Evolutionary conservation across 2,113 vertebrate species (phyloP), one percentile per base, ranked within the genome.

Genomic region (Daboia siamensis): DNA sequence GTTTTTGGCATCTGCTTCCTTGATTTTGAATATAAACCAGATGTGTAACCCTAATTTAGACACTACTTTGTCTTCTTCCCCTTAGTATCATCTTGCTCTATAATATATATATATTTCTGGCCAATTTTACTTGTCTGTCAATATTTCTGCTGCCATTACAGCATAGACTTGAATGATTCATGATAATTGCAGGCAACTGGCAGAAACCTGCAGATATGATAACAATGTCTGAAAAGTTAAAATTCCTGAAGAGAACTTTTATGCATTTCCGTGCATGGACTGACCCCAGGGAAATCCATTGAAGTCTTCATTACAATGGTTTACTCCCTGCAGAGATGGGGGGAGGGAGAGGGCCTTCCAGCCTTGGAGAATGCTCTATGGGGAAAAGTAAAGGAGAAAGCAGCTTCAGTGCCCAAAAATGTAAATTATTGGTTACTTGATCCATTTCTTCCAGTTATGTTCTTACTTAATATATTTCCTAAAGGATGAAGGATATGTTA

Each of bases 131-230:
- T 93, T 88, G 80, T 87, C 29, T 87, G 15, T 56, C 3, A 59
- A 94, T 88, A 61, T 33, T 55, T 56, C 54, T 91, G 15, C 23
- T 3, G 0, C 4, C 91, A 93, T 92, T 69, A 4, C 94, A 92
- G 9, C 54, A 85, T 44, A 87, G 93, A 90, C 44, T 55, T 69
- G 56, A 94, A 94, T 90, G 88, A 55, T 90, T 89, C 92, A 84
- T 89, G 15, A 52, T 92, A 94, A 93, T 24, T 95, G 94, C 0
- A 93, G 86, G 46, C 94, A 92, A 93, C 94, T 93, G 87, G 51
- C 11, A 93, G 85, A 92, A 90, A 94, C 39, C 80, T 90, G 94
- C 91, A 92, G 61, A 86, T 87, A 29, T 9, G 0, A 61, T 90
- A 55, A 4, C 9, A 85, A 80, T 90, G 90, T 93, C 2, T 88